Evolutionary conservation across 2,113 vertebrate genomes (phyloP), one percentile per base, ranked within the genome.

Genomic region (Cyanoliseus patagonus): DNA sequence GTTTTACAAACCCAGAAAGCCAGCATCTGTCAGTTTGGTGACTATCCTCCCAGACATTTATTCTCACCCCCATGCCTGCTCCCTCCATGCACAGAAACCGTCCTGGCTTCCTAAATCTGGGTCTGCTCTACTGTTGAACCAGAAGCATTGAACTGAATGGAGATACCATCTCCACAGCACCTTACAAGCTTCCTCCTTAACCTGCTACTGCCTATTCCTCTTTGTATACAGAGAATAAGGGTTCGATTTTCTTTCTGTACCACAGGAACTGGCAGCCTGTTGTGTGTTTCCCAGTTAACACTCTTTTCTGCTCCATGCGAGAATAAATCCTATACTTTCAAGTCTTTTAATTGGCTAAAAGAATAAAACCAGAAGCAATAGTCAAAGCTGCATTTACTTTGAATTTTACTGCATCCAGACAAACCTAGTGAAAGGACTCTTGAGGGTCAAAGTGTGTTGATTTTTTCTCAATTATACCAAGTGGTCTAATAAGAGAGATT

Each of bases 401-500:
- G 64, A 91, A 62, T 52, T 70, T 47, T 49, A 46, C 87, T 87
- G 46, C 49, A 66, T 77, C 14, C 12, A 52, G 55, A 52, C 37
- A 78, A 67, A 88, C 61, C 51, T 61, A 57, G 49, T 61, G 66
- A 91, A 91, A 85, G 51, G n/a, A 88, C 51, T 84, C 46, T 59
- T 20, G 42, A 91, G 53, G 73, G n/a, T 72, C 55, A 76, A 72
- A 75, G 51, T 6, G 66, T 74, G 87, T 68, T 91, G 69, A 63
- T 93, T 90, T 95, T 91, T 93, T 61, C 86, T 51, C 74, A 64
- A 20, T 94, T 91, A 91, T 44, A 70, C 24, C 80, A 74, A 88
- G 37, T 67, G 49, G 84, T 57, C 46, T 78, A 78, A 75, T 68
- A 88, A 61, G 51, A 82, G 66, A n/a, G 61, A 82, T 94, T 86